Percentiles rank a stretch among this genome's conserved stretches.
Evolutionary conservation across 37 sponge, comb jelly and placozoan species (phyloP).

Genomic region (Cliona cf. orientalis): DNA sequence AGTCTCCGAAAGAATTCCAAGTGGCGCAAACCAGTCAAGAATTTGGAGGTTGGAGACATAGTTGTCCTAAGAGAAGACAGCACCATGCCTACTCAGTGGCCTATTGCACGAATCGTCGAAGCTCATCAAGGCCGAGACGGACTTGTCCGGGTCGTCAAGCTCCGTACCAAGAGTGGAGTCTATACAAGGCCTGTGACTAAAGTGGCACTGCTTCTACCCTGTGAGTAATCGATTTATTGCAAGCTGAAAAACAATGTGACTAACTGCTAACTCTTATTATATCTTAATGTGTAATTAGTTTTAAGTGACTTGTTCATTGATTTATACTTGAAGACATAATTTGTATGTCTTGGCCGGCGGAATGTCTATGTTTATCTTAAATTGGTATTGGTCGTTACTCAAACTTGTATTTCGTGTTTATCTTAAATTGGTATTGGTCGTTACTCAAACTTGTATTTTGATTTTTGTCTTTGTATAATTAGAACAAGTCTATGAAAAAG

Average conservation of each 20-base stretch:
- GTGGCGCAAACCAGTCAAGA: conserved; percentile 23
- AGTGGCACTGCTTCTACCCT: conserved; percentile 16
- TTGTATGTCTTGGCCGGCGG: not conserved
- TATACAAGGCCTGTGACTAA: conserved; percentile 29
- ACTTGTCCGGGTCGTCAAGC: conserved; percentile 24
- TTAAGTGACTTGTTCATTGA: no score
- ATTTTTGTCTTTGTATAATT: not conserved
- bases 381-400: not conserved
- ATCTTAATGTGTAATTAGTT: no score
- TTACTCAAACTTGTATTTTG: no score
- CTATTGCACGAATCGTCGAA: no score
- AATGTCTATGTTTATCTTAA: not conserved
- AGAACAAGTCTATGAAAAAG: no score
- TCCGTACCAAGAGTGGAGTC: conserved; percentile 3
- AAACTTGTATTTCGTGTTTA: not conserved
- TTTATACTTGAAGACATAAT: not conserved
- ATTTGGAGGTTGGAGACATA: conserved; percentile 33
- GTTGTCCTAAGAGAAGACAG: conserved; percentile 30
- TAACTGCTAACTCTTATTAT: not conserved
- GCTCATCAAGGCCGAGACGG: conserved; percentile 21
- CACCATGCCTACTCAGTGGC: no score
- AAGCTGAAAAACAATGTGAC: no score
- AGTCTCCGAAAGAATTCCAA: conserved; percentile 1
- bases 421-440: no score
- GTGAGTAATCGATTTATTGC: no score